Evolutionary conservation across 2,888 invertebrate species (phyloP).

Genomic region (Atherix ibis): DNA sequence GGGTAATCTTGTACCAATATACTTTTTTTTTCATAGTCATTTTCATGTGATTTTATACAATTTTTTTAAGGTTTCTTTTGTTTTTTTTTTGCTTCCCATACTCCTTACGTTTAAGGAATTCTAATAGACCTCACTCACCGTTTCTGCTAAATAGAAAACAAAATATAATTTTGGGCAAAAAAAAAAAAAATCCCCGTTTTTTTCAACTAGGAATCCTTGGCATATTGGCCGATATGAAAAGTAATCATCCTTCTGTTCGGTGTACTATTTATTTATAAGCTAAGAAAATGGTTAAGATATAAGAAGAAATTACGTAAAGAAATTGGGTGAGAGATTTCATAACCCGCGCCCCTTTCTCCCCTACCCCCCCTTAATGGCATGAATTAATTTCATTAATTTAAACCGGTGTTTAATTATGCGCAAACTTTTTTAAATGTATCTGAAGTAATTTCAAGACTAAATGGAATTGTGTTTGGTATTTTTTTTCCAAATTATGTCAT

Average conservation of each 20-base stretch:
- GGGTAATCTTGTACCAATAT: too few relatives aligned
- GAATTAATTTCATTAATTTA: constrained; percentile 13
- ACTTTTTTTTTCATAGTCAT: too few relatives aligned
- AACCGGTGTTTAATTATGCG: constrained; percentile 13
- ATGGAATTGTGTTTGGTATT: constrained; percentile 12
- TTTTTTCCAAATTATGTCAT: constrained; percentile 12
- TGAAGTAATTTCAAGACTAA: constrained; percentile 12
- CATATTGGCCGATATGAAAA: too few relatives aligned
- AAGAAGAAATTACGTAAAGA: neutral
- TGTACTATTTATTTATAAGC: neutral
- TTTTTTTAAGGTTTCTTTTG: constrained; percentile 5
- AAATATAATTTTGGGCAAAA: neutral
- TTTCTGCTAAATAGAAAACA: neutral
- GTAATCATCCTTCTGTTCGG: constrained; percentile 6
- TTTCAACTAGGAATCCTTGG: too few relatives aligned
- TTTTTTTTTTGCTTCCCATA: constrained; percentile 4
- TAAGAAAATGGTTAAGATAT: neutral
- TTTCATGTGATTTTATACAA: constrained; percentile 2
- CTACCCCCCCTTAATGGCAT: constrained; percentile 11
- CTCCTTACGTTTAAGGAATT: constrained; percentile 1
- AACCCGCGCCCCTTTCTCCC: too few relatives aligned
- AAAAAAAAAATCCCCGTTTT: constrained; percentile 1
- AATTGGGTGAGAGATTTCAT: constrained; percentile 11
- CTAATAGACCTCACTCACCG: constrained; percentile 1
- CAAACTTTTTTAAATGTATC: constrained; percentile 13